Percentiles rank a stretch among this genome's conserved stretches.
Evolutionary conservation across 2,888 invertebrate species (phyloP).

Genomic region (Cyclophora albipunctata): DNA sequence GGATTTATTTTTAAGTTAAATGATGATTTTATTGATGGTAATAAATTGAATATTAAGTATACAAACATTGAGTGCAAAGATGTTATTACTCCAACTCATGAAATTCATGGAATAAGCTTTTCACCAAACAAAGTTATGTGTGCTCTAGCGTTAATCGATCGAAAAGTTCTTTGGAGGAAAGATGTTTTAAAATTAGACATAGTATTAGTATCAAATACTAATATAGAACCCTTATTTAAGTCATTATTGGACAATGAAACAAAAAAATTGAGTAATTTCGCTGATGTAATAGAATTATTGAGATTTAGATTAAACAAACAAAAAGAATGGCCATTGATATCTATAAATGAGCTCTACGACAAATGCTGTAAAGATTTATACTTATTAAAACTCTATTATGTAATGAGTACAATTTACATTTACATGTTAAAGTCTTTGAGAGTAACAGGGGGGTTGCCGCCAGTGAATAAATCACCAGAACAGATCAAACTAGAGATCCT

Average conservation of each 20-base stretch:
- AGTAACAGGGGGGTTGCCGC: conserved; percentile 13
- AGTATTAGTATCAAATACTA: conserved; percentile 31
- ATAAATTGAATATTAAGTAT: conserved; percentile 25
- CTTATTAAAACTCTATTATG: conserved; percentile 47
- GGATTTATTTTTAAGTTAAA: conserved; percentile 40
- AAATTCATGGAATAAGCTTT: conserved; percentile 36
- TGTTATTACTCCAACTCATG: conserved; percentile 26
- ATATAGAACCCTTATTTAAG: conserved; percentile 25
- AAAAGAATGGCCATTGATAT: conserved; percentile 36
- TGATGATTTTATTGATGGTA: conserved; percentile 15
- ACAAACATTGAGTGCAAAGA: conserved; percentile 34
- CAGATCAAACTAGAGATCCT: conserved; percentile 46
- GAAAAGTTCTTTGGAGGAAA: conserved; percentile 42
- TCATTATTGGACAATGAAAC: conserved; percentile 40
- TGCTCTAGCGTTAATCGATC: conserved; percentile 34
- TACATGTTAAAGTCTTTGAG: conserved; percentile 32
- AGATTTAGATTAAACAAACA: conserved; percentile 44
- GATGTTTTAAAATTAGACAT: conserved; percentile 36
- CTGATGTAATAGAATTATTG: conserved; percentile 52
- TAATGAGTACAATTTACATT: conserved; percentile 34
- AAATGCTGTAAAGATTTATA: conserved; percentile 37
- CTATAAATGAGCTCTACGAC: conserved; percentile 33
- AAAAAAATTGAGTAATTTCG: conserved; percentile 37
- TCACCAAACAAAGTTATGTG: conserved; percentile 40
- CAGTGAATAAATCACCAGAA: conserved; percentile 44